Percentiles rank a stretch among this genome's conserved stretches.
These are phyloP conservation scores for Barbus barbus DNA, from an alignment of 2,113 vertebrate species.

Conservation along the genomic window DNA sequence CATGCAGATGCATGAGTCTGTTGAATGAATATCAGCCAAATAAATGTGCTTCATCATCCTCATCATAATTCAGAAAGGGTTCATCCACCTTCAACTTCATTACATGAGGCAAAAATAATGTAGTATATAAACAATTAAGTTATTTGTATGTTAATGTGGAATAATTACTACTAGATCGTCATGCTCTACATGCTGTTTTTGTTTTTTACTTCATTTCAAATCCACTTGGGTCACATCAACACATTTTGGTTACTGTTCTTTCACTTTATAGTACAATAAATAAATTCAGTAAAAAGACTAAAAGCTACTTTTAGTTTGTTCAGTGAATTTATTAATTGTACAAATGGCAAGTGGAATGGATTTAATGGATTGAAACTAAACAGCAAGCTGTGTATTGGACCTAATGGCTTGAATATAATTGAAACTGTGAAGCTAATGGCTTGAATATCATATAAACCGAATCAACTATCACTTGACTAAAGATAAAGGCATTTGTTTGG, in stretches of 20 bases:
- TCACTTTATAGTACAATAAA: background rate
- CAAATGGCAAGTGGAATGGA: background rate
- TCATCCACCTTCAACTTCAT: background rate
- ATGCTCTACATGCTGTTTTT: background rate
- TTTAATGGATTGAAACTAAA: background rate
- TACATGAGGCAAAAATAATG: background rate
- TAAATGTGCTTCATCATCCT: conserved; percentile 25
- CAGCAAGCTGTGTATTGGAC: background rate
- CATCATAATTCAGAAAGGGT: conserved; percentile 16
- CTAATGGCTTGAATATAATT: conserved; percentile 8
- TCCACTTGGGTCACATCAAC: background rate
- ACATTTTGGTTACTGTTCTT: background rate
- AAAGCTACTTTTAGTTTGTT: background rate
- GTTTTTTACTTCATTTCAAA: background rate
- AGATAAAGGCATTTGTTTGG: conserved; percentile 32
- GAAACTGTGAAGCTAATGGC: background rate
- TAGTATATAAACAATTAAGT: background rate
- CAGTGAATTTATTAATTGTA: background rate
- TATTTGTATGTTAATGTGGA: background rate
- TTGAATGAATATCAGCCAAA: conserved; percentile 2
- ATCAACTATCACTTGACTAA: background rate
- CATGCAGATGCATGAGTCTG: background rate
- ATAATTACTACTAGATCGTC: background rate
- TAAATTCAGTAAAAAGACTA: background rate
- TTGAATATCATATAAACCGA: conserved; percentile 1